Conservation (phyloP, 2,888 invertebrate species). For the Spialia ferax region DNA sequence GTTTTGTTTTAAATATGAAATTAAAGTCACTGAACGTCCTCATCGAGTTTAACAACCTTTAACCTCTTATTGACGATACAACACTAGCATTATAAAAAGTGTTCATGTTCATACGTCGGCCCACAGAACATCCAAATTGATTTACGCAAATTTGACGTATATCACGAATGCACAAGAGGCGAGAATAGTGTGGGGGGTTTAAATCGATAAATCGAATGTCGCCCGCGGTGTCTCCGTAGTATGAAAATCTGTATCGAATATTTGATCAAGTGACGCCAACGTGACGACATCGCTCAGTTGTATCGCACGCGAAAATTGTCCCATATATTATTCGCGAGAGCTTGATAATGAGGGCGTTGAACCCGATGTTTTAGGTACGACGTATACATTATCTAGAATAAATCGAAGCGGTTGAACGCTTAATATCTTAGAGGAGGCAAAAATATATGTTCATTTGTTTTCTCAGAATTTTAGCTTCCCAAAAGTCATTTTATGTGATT, state of each 20-base stretch:
- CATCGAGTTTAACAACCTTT: constrained; percentile 56
- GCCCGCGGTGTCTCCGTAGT: constrained; percentile 16
- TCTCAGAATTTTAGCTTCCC: constrained; percentile 49
- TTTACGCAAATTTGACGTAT: constrained; percentile 33
- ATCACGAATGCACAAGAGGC: constrained; percentile 27
- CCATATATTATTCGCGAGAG: constrained; percentile 80
- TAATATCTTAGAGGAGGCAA: constrained; percentile 55
- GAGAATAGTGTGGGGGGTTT: constrained; percentile 18
- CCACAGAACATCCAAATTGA: constrained; percentile 23
- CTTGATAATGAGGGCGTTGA: constrained; percentile 76
- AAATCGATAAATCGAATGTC: constrained; percentile 25
- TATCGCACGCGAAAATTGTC: constrained; percentile 72
- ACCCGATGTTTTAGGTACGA: constrained; percentile 68
- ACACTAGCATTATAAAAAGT: constrained; percentile 35
- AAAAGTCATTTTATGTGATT: constrained; percentile 50
- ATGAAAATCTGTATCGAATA: constrained; percentile 42
- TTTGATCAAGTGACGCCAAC: constrained; percentile 56
- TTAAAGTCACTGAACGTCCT: constrained; percentile 52
- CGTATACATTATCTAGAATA: constrained; percentile 54
- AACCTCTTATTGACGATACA: constrained; percentile 52
- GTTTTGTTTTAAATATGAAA: constrained; percentile 46
- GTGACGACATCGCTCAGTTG: constrained; percentile 62
- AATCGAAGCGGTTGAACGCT: constrained; percentile 48
- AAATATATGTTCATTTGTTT: constrained; percentile 55
- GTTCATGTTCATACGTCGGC: constrained; percentile 26